Base-by-base conservation (phyloP, 92 coral and sea anemone species). In the Meandrina meandrites region DNA sequence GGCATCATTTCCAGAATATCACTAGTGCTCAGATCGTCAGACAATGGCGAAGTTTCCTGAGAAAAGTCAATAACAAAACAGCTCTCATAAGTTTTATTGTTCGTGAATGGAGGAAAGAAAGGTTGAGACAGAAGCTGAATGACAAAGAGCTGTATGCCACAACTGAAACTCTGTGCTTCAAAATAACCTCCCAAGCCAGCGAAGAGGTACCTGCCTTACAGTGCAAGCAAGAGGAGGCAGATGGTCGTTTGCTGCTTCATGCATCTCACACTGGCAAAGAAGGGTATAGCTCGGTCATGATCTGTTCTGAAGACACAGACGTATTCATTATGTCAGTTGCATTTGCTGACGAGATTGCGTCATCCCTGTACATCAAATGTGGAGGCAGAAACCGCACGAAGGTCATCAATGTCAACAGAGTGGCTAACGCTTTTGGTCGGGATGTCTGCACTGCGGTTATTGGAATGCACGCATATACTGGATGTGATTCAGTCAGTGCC, bases 191-290 rank as follows among this genome's bases (percentile, higher is more conserved):
- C 15, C 76, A 88, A 28, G 76, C 83, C 58, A 88, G 82, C 40
- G 78, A 30, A 62, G 90, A 88, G 21, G 91, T 86, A 15, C 88
- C 82, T 8, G n/a, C 72, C 13, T 60, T 78, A 9, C 21, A 34
- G 56, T 87, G 86, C 74, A 37, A 62, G 30, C 93, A 91, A 67
- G 89, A 91, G 87, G 86, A 91, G 73, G 91, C 89, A 17, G 93
- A 83, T 31, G 91, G 91, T 36, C 86, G 89, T 27, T 45, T 87
- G 10, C 88, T 87, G 24, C 81, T 91, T 22, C 93, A 88, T 37
- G 93, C 89, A 58, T 47, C 91, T 28, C 84, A 88, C 60, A 89
- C 79, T 11, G 77, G 82, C n/a, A 32, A 57, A 18, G 91, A 91
- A 56, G 89, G 91, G 53, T 91, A 50, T 31, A 76, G 62, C 74